Evolutionary conservation across 2,888 invertebrate genomes (phyloP).

Genomic region (Papilio elwesi): DNA sequence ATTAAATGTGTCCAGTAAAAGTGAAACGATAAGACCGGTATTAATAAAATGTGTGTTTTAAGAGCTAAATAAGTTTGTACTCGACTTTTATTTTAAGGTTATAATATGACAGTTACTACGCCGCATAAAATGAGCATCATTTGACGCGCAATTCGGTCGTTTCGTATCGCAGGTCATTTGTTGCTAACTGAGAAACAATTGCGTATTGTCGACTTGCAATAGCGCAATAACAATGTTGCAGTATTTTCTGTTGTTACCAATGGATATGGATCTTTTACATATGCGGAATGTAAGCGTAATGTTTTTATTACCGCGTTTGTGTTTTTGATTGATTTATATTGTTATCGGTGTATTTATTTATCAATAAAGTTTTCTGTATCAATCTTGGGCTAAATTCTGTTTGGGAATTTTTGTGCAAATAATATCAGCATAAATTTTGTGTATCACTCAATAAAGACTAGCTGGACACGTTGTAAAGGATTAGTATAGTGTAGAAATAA

Average conservation of each 20-base stretch:
- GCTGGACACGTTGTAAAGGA: background rate
- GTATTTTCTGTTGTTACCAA: slow-evolving; percentile 42
- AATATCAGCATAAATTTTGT: no score
- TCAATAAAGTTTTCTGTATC: background rate
- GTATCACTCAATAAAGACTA: no score
- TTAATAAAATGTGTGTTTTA: slow-evolving; percentile 42
- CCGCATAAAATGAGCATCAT: slow-evolving; percentile 64
- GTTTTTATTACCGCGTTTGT: slow-evolving; percentile 14
- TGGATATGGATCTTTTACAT: background rate
- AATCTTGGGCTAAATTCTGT: background rate
- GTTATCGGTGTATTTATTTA: slow-evolving; percentile 27
- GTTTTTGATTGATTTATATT: slow-evolving; percentile 19
- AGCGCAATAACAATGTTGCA: slow-evolving; percentile 51
- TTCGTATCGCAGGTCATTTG: slow-evolving; percentile 67
- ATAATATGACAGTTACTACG: slow-evolving; percentile 72
- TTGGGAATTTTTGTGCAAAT: background rate
- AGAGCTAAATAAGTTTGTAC: slow-evolving; percentile 40
- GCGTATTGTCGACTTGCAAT: slow-evolving; percentile 60
- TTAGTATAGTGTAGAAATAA: background rate
- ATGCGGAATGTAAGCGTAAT: slow-evolving; percentile 11
- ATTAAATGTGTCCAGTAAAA: slow-evolving; percentile 54
- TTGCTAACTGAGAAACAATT: slow-evolving; percentile 76
- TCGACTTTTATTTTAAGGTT: slow-evolving; percentile 60
- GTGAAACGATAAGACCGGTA: slow-evolving; percentile 44
- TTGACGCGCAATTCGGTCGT: slow-evolving; percentile 67